Percentiles rank a stretch among this genome's conserved stretches.
phyloP scores from a whole-genome alignment of 2,113 vertebrate genomes.

The Burhinus oedicnemus region DNA sequence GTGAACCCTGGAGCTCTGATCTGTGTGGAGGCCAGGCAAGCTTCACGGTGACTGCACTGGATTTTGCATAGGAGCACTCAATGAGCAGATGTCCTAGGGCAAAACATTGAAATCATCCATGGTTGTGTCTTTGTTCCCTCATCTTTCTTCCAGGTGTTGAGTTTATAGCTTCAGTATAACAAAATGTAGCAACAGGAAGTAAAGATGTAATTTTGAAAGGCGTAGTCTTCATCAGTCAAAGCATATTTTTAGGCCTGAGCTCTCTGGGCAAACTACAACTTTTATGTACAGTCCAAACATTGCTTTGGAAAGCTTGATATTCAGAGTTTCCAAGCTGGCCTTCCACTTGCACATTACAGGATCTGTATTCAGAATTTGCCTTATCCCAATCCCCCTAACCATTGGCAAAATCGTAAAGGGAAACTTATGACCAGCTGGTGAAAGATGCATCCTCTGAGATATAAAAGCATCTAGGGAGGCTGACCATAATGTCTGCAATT shows the following conservation, averaged over 20 bases:
- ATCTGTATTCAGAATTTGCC: background rate
- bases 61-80: background rate
- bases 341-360: background rate
- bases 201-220: background rate
- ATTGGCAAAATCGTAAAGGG: background rate
- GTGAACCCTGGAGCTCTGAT: background rate
- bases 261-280: background rate
- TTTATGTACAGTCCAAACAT: background rate
- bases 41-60: fast-evolving
- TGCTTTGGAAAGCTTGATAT: background rate
- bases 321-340: background rate
- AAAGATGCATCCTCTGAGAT: background rate
- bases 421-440: background rate
- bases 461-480: background rate
- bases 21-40: background rate
- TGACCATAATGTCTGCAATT: background rate
- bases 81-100: background rate
- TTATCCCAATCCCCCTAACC: background rate
- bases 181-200: background rate
- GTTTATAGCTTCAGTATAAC: background rate
- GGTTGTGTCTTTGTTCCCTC: background rate
- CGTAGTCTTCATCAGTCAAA: background rate
- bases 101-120: background rate
- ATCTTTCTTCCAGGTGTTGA: background rate
- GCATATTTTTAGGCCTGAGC: background rate